phyloP scores from a whole-genome alignment of 2,797 vertebrate species.

The Thalassophryne amazonica region DNA sequence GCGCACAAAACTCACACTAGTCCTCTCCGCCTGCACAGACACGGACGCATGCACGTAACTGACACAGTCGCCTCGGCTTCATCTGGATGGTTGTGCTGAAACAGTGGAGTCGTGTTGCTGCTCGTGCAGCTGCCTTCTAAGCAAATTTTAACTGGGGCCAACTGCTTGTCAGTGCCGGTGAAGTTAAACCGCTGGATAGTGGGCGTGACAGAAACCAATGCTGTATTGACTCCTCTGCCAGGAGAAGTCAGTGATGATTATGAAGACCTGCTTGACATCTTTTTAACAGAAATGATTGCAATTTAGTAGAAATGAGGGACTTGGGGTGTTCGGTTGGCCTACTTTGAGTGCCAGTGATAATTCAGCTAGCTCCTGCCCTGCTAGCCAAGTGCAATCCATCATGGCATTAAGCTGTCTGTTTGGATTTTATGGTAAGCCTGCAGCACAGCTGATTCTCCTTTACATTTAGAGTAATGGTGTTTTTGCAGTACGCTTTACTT shows the following conservation, averaged over 20 bases:
- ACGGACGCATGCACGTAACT: conserved; percentile 8
- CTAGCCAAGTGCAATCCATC: conserved; percentile 22
- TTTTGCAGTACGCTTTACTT: too few relatives aligned
- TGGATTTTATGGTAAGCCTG: conserved; percentile 2
- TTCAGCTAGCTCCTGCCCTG: conserved; percentile 22
- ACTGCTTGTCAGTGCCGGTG: conserved; percentile 37
- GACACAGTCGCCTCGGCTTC: conserved; percentile 13
- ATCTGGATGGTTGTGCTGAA: conserved; percentile 26
- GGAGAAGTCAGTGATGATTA: conserved; percentile 13
- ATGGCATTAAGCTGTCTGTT: conserved; percentile 9
- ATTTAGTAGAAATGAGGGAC: conserved; percentile 43
- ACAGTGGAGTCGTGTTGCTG: conserved; percentile 48
- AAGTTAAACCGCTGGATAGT: conserved; percentile 31
- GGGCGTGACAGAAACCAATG: conserved; percentile 23
- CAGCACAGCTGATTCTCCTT: neutral
- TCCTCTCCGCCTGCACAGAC: conserved; percentile 23
- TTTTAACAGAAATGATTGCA: conserved; percentile 48
- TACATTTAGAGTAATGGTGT: too few relatives aligned
- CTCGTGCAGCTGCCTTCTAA: conserved; percentile 49
- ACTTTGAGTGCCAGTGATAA: conserved; percentile 33
- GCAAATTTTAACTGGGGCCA: conserved; percentile 46
- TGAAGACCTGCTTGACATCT: conserved; percentile 30
- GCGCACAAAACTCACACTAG: conserved; percentile 17
- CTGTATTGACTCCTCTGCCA: conserved; percentile 46
- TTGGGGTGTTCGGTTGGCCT: conserved; percentile 32